Evolutionary conservation across 2,888 invertebrate species (phyloP).

Genomic region (Tipula helvola): DNA sequence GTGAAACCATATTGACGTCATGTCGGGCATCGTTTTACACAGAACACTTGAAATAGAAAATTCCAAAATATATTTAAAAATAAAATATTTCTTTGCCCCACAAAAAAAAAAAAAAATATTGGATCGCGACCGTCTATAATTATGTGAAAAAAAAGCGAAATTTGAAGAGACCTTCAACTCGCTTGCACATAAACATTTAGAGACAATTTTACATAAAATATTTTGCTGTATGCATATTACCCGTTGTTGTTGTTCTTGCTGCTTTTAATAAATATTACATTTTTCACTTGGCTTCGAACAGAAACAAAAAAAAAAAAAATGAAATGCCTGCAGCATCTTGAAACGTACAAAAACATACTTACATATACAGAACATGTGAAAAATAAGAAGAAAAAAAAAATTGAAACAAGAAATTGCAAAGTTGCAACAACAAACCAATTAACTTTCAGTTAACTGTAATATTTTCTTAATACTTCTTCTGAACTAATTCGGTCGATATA

Average conservation of each 20-base stretch:
- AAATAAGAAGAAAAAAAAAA: neutral
- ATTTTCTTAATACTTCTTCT: neutral
- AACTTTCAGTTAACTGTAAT: neutral
- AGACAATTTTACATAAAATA: neutral
- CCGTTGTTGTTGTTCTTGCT: neutral
- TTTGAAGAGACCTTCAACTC: neutral
- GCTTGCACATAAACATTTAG: neutral
- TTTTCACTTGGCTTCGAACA: neutral
- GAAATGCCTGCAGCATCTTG: neutral
- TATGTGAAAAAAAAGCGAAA: neutral
- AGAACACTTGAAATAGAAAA: neutral
- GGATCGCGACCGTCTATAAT: neutral
- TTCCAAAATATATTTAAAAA: neutral
- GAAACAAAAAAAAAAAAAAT: too few relatives aligned
- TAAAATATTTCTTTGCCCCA: neutral
- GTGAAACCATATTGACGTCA: neutral
- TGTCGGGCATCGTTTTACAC: neutral
- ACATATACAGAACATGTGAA: neutral
- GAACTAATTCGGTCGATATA: neutral
- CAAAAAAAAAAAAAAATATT: neutral
- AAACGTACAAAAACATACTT: neutral
- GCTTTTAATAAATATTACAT: neutral
- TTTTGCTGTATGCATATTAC: neutral
- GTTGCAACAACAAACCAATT: neutral
- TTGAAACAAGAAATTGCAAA: neutral